Evolutionary conservation across 1,140 invertebrate species (phyloP), one percentile per base, ranked within the genome.

Genomic region (Polypedilum pembai): DNA sequence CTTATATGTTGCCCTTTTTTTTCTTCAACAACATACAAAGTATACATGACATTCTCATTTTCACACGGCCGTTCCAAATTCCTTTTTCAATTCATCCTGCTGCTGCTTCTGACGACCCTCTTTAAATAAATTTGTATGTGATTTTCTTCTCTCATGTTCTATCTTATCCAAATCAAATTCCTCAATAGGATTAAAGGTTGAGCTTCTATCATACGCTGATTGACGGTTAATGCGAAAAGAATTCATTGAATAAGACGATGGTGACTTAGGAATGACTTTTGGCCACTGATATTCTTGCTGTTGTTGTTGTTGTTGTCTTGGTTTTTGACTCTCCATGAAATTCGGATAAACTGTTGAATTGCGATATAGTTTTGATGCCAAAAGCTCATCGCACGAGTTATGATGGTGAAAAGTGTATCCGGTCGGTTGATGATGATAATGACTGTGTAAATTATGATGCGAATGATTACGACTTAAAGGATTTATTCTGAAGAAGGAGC

Each of bases 111-210:
- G 17, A 18, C 65, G 65, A 69, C 45, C 12, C 12, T 56, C 75
- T 17, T 77, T 76, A 63, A 81, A 82, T 65, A 82, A 78, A 63
- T 76, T 81, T 12, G 81, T 81, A 77, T 82, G 81, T 5, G 81
- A 82, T n/a, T 79, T 78, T 5, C 81, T 76, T 0, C 81, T 76
- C 45, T 82, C 81, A 20, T 78, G 75, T 15, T 82, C 81, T 40
- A 82, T 80, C 65, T 81, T 78, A 33, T 82, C 81, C 33, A 82
- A 73, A 76, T 82, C 81, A 45, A 81, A 82, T 8, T 74, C 78
- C 17, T 80, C 80, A 63, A 74, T 75, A 18, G 77, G 69, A 63
- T 75, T 73, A 15, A 40, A 41, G 7, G 33, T n/a, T n/a, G 18
- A 3, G 41, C 73, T 8, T 8, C 20, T 18, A 24, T 20, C 65